phyloP scores from a whole-genome alignment of 2,797 vertebrate species.

The Synaphobranchus kaupii region DNA sequence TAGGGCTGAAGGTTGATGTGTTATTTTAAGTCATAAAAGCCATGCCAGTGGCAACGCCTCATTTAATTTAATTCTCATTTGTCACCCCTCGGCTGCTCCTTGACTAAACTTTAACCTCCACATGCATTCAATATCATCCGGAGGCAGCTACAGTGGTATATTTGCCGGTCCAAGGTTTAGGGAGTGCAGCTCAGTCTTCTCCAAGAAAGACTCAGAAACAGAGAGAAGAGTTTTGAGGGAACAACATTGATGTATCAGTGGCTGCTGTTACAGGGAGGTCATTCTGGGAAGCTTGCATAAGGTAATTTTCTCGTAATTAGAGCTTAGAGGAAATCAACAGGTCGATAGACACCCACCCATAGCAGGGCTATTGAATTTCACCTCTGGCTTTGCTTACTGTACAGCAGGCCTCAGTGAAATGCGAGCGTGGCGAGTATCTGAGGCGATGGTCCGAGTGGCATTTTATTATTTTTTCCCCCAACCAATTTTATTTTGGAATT shows the following conservation, averaged over 20 bases:
- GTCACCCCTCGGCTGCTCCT: neutral
- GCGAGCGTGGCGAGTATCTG: neutral
- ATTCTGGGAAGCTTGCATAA: constrained; percentile 5
- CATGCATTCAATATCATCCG: neutral
- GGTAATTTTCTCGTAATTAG: neutral
- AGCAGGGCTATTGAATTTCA: neutral
- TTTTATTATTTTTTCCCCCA: neutral
- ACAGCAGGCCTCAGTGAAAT: neutral
- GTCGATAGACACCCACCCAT: neutral
- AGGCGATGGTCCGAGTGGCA: neutral
- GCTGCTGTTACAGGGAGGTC: neutral
- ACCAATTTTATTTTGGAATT: neutral
- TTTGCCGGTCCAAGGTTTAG: neutral
- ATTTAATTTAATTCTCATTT: neutral
- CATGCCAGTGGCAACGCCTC: neutral
- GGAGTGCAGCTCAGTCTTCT: neutral
- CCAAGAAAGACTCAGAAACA: neutral
- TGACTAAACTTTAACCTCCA: neutral
- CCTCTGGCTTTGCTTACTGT: neutral
- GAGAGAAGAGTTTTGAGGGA: neutral
- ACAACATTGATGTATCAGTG: neutral
- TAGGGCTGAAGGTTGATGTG: neutral
- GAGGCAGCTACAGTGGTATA: neutral
- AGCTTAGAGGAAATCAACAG: constrained; percentile 8
- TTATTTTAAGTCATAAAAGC: neutral